These are phyloP conservation scores for Circaetus gallicus DNA, from an alignment of 2,113 vertebrate species.

Conservation along the genomic window DNA sequence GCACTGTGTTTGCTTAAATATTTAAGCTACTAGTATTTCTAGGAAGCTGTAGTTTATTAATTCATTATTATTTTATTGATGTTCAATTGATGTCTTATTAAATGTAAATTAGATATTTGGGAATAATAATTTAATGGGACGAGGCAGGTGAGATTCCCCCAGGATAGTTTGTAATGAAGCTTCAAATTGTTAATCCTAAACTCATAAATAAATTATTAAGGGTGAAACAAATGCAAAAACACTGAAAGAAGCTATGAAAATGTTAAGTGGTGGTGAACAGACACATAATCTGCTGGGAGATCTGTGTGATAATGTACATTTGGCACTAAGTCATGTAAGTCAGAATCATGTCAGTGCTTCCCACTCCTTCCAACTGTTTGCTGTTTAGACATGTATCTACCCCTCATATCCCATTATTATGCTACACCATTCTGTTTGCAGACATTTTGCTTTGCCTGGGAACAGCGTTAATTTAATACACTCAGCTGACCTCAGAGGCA, in stretches of 20 bases:
- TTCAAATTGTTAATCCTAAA: conserved; percentile 21
- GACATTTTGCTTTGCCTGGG: conserved; percentile 5
- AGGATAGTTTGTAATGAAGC: conserved; percentile 46
- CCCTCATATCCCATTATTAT: neutral
- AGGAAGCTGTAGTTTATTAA: neutral
- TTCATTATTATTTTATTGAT: conserved; percentile 56
- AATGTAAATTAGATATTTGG: conserved; percentile 56
- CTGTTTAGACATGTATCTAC: neutral
- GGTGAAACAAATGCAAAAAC: neutral
- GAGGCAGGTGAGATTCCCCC: conserved; percentile 26
- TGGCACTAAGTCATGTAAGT: neutral
- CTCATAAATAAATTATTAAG: conserved; percentile 54
- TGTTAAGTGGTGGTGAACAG: neutral
- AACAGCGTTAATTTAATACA: neutral
- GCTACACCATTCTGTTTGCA: neutral
- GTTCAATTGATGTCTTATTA: conserved; percentile 56
- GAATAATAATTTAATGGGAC: conserved; percentile 51
- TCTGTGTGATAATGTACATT: neutral
- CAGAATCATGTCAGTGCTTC: neutral
- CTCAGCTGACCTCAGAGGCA: neutral
- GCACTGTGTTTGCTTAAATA: neutral
- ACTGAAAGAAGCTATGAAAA: neutral
- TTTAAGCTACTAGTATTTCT: neutral
- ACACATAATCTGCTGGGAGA: neutral
- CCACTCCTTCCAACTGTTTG: neutral